Percentiles rank a stretch among this genome's conserved stretches.
Conservation (phyloP, 2,113 vertebrate species). For the Gadus chalcogrammus region DNA sequence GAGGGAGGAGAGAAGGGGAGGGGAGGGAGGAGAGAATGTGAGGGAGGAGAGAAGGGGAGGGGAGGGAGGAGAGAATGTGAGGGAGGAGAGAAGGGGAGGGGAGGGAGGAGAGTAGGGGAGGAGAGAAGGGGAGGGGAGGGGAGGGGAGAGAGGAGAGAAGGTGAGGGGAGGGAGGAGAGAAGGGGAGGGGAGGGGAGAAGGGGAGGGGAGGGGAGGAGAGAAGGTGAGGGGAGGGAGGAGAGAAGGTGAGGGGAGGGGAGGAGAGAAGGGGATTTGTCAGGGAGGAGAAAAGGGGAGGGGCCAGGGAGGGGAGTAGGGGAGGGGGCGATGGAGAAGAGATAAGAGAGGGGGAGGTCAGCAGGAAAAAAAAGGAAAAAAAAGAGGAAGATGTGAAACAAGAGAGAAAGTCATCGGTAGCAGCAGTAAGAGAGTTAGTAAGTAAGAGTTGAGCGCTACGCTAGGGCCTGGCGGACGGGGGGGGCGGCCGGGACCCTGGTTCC, state of each 20-base stretch:
- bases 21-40: neutral
- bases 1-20: neutral
- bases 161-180: constrained; percentile 4
- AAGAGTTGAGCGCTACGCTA: neutral
- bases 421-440: neutral
- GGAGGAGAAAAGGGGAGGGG: neutral
- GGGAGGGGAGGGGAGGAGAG: neutral
- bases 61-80: neutral
- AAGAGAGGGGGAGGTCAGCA: no score
- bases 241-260: neutral
- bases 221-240: neutral
- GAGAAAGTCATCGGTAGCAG: neutral
- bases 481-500: constrained; percentile 12
- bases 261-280: neutral
- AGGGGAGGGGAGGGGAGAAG: constrained; percentile 13
- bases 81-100: neutral
- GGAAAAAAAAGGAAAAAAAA: neutral
- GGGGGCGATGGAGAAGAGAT: no score
- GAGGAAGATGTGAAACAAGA: neutral
- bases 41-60: neutral
- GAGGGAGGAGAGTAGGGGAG: no score
- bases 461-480: no score
- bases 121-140: no score
- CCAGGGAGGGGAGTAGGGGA: no score
- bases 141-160: neutral